Base-by-base conservation (phyloP, 2,888 invertebrate genomes). In the Willowsia nigromaculata region DNA sequence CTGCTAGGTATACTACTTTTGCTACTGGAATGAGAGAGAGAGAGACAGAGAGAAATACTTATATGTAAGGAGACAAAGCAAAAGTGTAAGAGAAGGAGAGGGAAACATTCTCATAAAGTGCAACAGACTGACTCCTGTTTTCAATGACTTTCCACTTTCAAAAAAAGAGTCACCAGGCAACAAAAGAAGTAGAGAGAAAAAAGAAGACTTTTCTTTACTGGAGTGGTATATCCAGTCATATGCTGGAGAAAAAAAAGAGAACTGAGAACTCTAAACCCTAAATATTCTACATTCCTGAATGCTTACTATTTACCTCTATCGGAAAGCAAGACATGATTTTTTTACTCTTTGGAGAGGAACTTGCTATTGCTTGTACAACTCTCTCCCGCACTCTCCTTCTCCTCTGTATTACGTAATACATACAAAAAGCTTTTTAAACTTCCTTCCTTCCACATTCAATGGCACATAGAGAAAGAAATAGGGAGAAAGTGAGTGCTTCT, bases 51-150 rank as follows among this genome's bases (percentile, higher is more conserved):
- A 74, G 18, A n/a, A 22, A 68, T 18, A 37, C 9, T 37, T 71
- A 30, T 27, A 50, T 53, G 59, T n/a, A 76, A 76, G 65, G 83
- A 84, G 88, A 88, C 88, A 84, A 84, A 88, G 59, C 40, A 74
- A 87, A 74, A 83, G 83, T 83, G 50, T 76, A 88, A 78, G 78
- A 50, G 84, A 84, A 81, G 81, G 81, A 88, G 82, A 88, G 86
- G 84, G 89, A 90, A 89, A 90, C 90, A 89, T 87, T 86, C 90
- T 90, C 90, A 89, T 90, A 90, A 90, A 91, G 90, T 91, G 91
- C 91, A 91, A 91, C 91, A 90, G 90, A 90, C 90, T 90, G 90
- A 88, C 87, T 90, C 90, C 85, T 90, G 90, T 90, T 90, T 89
- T 89, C 87, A 89, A 90, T 90, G 90, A 90, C 90, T 89, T 89